A percentile compares a stretch with the other conserved stretches of the same genome.
These are phyloP conservation scores for Tribolium castaneum DNA, from an alignment of 1,140 invertebrate species.

Conservation along the genomic window DNA sequence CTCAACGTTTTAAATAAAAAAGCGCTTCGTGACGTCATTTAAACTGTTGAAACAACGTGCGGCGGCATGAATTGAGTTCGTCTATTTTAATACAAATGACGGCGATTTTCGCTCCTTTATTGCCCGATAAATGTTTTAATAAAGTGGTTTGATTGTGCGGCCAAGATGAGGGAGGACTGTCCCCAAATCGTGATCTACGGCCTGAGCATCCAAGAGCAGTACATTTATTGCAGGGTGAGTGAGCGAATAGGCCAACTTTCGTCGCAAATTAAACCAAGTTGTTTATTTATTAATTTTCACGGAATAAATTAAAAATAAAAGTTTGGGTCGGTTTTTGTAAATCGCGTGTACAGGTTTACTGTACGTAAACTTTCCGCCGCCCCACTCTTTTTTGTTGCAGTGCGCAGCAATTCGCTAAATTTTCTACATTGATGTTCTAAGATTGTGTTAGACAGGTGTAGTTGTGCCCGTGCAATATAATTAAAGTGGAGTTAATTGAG, in stretches of 20 bases:
- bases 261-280: not conserved
- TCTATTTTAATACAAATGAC: slow-evolving; percentile 29
- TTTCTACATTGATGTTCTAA: slow-evolving; percentile 24
- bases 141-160: not conserved
- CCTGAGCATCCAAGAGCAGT: slow-evolving; percentile 10
- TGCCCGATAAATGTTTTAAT: not conserved
- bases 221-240: slow-evolving; percentile 31
- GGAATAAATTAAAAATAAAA: slow-evolving; percentile 11
- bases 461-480: slow-evolving; percentile 21
- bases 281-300: not conserved
- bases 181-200: slow-evolving; percentile 9
- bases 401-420: slow-evolving; percentile 33
- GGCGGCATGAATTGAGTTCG: slow-evolving; percentile 29
- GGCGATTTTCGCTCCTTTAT: slow-evolving; percentile 2
- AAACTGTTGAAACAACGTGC: slow-evolving; percentile 33
- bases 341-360: slow-evolving; percentile 9
- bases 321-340: slow-evolving; percentile 6
- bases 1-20: slow-evolving; percentile 37
- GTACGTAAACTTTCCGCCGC: slow-evolving; percentile 29
- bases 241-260: not conserved
- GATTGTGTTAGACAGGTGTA: slow-evolving; percentile 22
- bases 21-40: slow-evolving; percentile 24
- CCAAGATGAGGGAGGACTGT: slow-evolving; percentile 5
- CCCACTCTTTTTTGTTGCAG: slow-evolving; percentile 34
- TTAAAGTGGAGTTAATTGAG: slow-evolving; percentile 19